Percentiles rank a stretch among this genome's conserved stretches.
Conservation (phyloP, 1,140 invertebrate species). For the Nephila pilipes region DNA sequence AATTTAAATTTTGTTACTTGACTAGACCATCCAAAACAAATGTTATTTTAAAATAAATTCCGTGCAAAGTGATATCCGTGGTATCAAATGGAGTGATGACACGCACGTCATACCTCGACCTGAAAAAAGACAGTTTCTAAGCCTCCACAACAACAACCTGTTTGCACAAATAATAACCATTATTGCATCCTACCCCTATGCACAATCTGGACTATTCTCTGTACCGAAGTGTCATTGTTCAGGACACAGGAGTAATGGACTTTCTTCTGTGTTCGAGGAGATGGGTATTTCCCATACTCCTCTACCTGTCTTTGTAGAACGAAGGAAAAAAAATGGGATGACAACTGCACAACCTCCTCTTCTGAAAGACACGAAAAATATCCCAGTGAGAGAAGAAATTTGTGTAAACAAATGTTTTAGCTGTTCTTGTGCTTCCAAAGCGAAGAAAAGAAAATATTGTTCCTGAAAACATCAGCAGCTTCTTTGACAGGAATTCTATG, state of each 20-base stretch:
- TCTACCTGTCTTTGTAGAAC: neutral
- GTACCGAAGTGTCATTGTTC: neutral
- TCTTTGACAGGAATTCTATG: neutral
- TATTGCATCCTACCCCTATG: neutral
- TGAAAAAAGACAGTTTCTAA: neutral
- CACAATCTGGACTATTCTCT: neutral
- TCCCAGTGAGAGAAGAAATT: slow-evolving; percentile 24
- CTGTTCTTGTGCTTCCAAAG: slow-evolving; percentile 23
- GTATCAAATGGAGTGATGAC: neutral
- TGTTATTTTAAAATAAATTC: neutral
- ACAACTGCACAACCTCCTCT: slow-evolving; percentile 21
- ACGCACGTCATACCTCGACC: neutral
- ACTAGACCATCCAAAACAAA: too few relatives aligned
- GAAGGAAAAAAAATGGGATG: slow-evolving; percentile 25
- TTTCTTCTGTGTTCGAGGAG: neutral
- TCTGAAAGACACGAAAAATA: neutral
- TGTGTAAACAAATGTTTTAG: slow-evolving; percentile 32
- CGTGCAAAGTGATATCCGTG: neutral
- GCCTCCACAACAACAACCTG: neutral
- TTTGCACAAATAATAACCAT: slow-evolving; percentile 28
- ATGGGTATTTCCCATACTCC: slow-evolving; percentile 32
- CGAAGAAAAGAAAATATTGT: neutral
- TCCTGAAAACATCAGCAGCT: neutral
- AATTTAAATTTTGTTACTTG: too few relatives aligned
- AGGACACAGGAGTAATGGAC: neutral